Conservation (phyloP, 2,888 invertebrate species). For the Sisyra terminalis region DNA sequence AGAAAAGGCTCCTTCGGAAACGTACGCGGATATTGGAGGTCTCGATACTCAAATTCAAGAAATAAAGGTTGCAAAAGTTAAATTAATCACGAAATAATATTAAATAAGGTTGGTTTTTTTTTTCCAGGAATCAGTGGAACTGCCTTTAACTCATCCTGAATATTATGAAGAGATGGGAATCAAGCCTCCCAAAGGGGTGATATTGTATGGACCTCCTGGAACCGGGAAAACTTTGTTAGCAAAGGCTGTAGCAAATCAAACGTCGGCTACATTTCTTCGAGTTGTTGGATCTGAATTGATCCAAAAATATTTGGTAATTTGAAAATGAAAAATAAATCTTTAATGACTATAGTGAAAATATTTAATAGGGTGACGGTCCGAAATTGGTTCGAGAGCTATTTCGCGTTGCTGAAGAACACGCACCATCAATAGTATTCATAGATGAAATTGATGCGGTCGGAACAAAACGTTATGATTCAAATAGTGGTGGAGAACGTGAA, state of each 20-base stretch:
- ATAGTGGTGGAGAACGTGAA: slow-evolving; percentile 97
- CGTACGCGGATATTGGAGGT: slow-evolving; percentile 97
- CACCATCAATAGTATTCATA: slow-evolving; percentile 98
- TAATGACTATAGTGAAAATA: no score
- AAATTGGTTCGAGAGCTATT: slow-evolving; percentile 95
- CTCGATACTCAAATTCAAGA: slow-evolving; percentile 95
- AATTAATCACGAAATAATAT: neutral
- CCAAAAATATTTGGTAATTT: slow-evolving; percentile 82
- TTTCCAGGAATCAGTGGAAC: slow-evolving; percentile 75
- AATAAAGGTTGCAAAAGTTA: slow-evolving; percentile 41
- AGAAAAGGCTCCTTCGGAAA: slow-evolving; percentile 98
- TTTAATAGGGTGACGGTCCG: slow-evolving; percentile 96
- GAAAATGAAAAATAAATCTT: no score
- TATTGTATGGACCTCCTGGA: slow-evolving; percentile 94
- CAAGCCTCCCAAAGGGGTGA: slow-evolving; percentile 97
- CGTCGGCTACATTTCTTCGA: slow-evolving; percentile 94
- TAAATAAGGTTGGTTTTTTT: neutral
- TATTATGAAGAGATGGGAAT: slow-evolving; percentile 99
- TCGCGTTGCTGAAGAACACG: slow-evolving; percentile 98
- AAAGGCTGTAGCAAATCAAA: slow-evolving; percentile 98
- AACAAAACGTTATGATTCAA: slow-evolving; percentile 96
- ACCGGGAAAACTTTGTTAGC: slow-evolving; percentile 97
- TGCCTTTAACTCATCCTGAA: slow-evolving; percentile 97
- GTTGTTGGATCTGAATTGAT: slow-evolving; percentile 99
- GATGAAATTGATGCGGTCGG: slow-evolving; percentile 99